Evolutionary conservation across 1,140 invertebrate genomes (phyloP).

Genomic region (Bombus sibiricus): DNA sequence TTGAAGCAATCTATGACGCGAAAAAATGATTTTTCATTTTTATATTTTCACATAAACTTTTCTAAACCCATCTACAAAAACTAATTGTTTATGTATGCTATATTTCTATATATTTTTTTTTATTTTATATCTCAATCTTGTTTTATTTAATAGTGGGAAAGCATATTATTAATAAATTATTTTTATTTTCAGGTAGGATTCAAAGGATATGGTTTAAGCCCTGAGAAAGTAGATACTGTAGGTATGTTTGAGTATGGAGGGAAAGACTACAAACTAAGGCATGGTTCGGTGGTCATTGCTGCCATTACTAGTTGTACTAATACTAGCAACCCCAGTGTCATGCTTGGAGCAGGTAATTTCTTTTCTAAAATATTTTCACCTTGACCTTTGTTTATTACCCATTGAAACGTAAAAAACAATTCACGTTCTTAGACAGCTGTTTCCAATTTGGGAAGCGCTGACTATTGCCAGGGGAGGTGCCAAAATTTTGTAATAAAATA

Average conservation of each 20-base stretch:
- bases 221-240: constrained; percentile 86
- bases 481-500: too few relatives aligned
- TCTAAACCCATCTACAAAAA: background rate
- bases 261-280: constrained; percentile 91
- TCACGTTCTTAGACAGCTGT: too few relatives aligned
- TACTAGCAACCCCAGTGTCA: constrained; percentile 98
- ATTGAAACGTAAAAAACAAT: background rate
- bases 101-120: background rate
- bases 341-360: constrained; percentile 93
- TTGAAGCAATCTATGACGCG: background rate
- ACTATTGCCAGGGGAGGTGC: too few relatives aligned
- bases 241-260: constrained; percentile 92
- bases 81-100: background rate
- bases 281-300: constrained; percentile 98
- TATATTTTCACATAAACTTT: background rate
- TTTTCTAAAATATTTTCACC: background rate
- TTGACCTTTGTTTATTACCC: background rate
- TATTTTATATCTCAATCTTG: background rate
- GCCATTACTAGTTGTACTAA: constrained; percentile 99
- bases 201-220: constrained; percentile 94
- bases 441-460: too few relatives aligned
- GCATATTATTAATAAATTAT: background rate
- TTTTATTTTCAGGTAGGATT: constrained; percentile 90
- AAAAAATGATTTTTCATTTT: background rate
- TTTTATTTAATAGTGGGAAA: background rate